phyloP scores from a whole-genome alignment of 2,113 vertebrate genomes.

The Vireo altiloquus region DNA sequence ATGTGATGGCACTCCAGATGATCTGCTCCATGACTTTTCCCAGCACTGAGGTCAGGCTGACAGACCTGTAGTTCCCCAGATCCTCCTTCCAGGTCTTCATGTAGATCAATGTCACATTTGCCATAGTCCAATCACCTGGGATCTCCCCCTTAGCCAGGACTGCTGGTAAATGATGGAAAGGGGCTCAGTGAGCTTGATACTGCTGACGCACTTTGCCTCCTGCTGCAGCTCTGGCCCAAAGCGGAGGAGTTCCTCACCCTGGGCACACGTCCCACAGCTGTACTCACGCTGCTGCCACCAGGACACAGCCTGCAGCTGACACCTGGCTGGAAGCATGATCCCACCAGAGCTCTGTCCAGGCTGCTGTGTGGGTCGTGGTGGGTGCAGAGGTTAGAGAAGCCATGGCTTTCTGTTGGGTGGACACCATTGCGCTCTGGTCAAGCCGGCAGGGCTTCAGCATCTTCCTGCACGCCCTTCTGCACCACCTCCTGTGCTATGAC shows the following conservation, averaged over 20 bases:
- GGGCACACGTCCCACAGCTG: background rate
- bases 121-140: background rate
- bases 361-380: fast-evolving
- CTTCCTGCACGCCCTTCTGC: background rate
- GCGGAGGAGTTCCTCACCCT: background rate
- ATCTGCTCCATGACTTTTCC: background rate
- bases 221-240: background rate
- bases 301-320: background rate
- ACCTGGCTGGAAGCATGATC: background rate
- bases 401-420: background rate
- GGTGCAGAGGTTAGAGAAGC: background rate
- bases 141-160: background rate
- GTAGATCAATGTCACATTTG: background rate
- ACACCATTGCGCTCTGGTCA: background rate
- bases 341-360: background rate
- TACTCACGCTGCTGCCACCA: background rate
- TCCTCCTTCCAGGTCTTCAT: background rate
- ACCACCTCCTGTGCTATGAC: background rate
- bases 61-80: background rate
- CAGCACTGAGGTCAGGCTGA: background rate
- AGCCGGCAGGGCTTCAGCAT: background rate
- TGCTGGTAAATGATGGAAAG: background rate
- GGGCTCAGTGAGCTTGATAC: background rate
- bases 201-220: background rate
- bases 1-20: background rate